These are phyloP conservation scores for Calycopis cecrops DNA, from an alignment of 1,140 invertebrate species.

Conservation along the genomic window DNA sequence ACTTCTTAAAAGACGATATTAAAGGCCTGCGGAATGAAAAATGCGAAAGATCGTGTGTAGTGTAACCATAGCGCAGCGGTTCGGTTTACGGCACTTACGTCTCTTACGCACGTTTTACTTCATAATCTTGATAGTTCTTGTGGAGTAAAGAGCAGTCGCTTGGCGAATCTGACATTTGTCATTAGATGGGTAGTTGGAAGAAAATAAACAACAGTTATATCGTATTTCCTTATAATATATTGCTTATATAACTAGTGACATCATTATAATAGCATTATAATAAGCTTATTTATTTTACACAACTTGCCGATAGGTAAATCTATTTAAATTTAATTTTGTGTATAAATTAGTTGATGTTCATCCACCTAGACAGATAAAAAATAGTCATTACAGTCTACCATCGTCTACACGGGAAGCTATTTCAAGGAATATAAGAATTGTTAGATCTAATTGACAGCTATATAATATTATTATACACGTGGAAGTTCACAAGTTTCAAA, in stretches of 20 bases:
- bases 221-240: constrained; percentile 69
- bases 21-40: too few relatives aligned
- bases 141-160: too few relatives aligned
- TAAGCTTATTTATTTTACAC: constrained; percentile 75
- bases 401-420: constrained; percentile 61
- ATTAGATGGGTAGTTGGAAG: constrained; percentile 20
- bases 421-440: constrained; percentile 70
- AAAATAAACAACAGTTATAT: constrained; percentile 32
- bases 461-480: constrained; percentile 61
- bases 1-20: too few relatives aligned
- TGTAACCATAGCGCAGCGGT: too few relatives aligned
- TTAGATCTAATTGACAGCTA: constrained; percentile 71
- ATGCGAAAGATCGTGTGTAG: too few relatives aligned
- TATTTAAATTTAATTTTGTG: constrained; percentile 70
- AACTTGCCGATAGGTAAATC: constrained; percentile 72
- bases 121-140: too few relatives aligned
- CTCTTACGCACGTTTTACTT: too few relatives aligned
- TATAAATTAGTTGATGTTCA: constrained; percentile 73
- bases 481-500: constrained; percentile 64
- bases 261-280: constrained; percentile 71
- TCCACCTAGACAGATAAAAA: constrained; percentile 73
- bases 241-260: constrained; percentile 75
- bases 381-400: constrained; percentile 70
- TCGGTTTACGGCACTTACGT: too few relatives aligned
- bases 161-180: too few relatives aligned